Conservation (phyloP, 2,797 vertebrate genomes). For the Lates japonicus region DNA sequence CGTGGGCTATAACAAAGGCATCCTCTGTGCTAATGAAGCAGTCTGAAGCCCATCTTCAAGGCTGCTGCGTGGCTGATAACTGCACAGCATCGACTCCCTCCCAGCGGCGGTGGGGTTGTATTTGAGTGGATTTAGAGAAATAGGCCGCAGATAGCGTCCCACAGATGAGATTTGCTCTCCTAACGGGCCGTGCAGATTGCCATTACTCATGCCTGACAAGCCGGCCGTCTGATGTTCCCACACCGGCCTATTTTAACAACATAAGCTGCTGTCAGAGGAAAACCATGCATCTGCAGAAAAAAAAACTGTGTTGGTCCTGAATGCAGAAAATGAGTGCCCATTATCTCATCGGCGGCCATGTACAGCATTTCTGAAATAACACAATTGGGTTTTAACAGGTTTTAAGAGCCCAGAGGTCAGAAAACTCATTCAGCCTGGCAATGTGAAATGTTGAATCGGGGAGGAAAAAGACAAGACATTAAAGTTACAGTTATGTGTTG, state of each 20-base stretch:
- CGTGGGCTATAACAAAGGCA: not conserved
- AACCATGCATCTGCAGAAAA: constrained; percentile 44
- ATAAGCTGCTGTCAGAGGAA: constrained; percentile 73
- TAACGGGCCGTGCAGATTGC: constrained; percentile 78
- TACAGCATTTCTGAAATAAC: constrained; percentile 18
- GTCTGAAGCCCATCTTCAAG: constrained; percentile 26
- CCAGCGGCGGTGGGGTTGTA: constrained; percentile 44
- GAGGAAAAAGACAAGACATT: constrained; percentile 5
- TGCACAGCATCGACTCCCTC: constrained; percentile 22
- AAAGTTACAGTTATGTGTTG: constrained; percentile 36
- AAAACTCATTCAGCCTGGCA: constrained; percentile 23
- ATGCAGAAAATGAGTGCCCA: constrained; percentile 42
- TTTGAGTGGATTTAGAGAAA: constrained; percentile 73
- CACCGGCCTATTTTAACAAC: constrained; percentile 81
- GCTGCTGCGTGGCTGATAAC: constrained; percentile 31
- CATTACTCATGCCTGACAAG: constrained; percentile 85
- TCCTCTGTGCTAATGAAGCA: constrained; percentile 41
- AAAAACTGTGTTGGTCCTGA: constrained; percentile 45
- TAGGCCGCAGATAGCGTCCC: constrained; percentile 74
- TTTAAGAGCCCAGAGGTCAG: constrained; percentile 41
- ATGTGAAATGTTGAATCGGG: constrained; percentile 10
- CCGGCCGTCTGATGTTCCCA: constrained; percentile 78
- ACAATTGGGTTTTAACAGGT: constrained; percentile 36
- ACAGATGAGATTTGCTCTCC: constrained; percentile 78
- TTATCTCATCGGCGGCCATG: constrained; percentile 49